phyloP scores from a whole-genome alignment of 2,113 vertebrate genomes.

The Ctenodactylus gundi region DNA sequence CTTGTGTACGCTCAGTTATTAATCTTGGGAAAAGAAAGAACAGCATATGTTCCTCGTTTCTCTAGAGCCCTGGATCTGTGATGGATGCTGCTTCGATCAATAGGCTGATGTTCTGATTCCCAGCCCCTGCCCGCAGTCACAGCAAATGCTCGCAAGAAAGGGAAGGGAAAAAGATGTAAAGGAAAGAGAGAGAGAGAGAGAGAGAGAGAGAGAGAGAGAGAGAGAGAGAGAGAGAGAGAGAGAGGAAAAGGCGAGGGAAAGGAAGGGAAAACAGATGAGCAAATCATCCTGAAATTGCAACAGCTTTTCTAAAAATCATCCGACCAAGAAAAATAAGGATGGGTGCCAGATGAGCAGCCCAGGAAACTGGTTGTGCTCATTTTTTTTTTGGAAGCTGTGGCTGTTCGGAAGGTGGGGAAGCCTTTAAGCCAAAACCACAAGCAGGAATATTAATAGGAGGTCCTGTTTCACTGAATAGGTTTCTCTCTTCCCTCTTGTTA shows the following conservation, averaged over 20 bases:
- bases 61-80: background rate
- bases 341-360: background rate
- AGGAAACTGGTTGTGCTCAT: background rate
- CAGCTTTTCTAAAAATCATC: slow-evolving; percentile 37
- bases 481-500: slow-evolving; percentile 1
- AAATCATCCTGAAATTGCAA: background rate
- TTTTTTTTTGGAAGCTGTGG: background rate
- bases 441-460: background rate
- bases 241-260: background rate
- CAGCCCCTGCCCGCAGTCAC: background rate
- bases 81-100: background rate
- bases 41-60: background rate
- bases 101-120: background rate
- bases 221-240: no score
- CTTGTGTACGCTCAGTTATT: slow-evolving; percentile 35
- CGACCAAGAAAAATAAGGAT: slow-evolving; percentile 29
- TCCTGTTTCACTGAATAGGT: background rate
- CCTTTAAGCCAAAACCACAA: slow-evolving; percentile 31
- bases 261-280: background rate
- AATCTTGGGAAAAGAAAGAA: background rate
- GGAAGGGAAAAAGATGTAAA: background rate
- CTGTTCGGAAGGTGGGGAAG: background rate
- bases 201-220: background rate
- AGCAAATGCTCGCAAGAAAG: background rate
- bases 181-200: background rate